These are phyloP conservation scores for Melanerpes aurifrons DNA, from an alignment of 2,113 vertebrate species.

Conservation along the genomic window DNA sequence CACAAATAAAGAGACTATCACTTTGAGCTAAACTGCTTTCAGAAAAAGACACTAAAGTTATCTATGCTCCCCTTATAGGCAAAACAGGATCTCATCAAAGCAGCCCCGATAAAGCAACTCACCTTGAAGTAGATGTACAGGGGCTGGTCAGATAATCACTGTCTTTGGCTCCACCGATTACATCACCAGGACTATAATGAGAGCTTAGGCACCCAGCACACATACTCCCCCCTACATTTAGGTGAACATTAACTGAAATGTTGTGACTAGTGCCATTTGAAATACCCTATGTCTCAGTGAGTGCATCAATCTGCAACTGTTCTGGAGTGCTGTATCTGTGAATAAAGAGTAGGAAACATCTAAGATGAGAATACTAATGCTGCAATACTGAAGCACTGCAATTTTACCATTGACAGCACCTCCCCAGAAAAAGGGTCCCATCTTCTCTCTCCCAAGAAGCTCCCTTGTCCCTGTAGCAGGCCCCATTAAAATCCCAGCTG, in stretches of 20 bases:
- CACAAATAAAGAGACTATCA: not conserved
- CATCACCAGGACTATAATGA: not conserved
- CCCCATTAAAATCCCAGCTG: not conserved
- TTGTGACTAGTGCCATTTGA: not conserved
- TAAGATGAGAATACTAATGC: not conserved
- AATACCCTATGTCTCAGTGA: not conserved
- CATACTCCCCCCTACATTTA: slow-evolving; percentile 7
- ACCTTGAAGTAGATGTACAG: not conserved
- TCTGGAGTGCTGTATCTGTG: not conserved
- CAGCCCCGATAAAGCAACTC: not conserved
- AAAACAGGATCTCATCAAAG: not conserved
- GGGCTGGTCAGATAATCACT: slow-evolving; percentile 11
- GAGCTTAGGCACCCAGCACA: not conserved
- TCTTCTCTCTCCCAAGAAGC: not conserved
- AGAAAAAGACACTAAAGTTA: not conserved
- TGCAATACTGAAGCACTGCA: not conserved
- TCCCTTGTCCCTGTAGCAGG: not conserved
- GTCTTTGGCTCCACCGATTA: slow-evolving; percentile 30
- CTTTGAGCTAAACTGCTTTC: not conserved
- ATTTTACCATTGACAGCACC: not conserved
- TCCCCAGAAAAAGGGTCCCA: not conserved
- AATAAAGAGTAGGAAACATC: not conserved
- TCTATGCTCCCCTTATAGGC: not conserved
- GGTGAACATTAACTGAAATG: not conserved
- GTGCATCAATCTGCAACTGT: not conserved